Conservation (phyloP, 1,140 invertebrate genomes). For the Chymomyza costata region DNA sequence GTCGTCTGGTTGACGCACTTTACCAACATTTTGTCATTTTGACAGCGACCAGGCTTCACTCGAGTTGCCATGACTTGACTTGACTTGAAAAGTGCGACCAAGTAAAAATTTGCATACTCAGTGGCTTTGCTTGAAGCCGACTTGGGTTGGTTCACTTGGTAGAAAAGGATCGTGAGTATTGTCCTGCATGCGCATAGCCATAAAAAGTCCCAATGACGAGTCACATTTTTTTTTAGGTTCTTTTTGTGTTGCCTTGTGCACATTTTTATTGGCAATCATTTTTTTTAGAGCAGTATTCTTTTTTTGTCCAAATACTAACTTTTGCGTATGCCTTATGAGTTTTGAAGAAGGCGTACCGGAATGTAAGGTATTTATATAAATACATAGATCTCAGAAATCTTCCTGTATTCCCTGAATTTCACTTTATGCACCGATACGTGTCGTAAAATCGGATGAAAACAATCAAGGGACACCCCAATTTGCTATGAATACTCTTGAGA, state of each 20-base stretch:
- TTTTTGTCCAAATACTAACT: no score
- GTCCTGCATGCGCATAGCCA: slow-evolving; percentile 44
- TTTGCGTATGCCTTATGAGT: no score
- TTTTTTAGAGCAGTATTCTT: no score
- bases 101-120: slow-evolving; percentile 66
- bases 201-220: slow-evolving; percentile 60
- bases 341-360: no score
- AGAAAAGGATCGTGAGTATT: slow-evolving; percentile 1
- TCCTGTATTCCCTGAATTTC: no score
- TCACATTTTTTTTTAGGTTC: slow-evolving; percentile 27
- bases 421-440: no score
- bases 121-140: slow-evolving; percentile 27
- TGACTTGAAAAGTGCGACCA: slow-evolving; percentile 46
- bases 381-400: no score
- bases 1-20: slow-evolving; percentile 27
- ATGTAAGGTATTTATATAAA: no score
- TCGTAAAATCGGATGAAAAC: no score
- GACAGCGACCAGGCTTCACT: slow-evolving; percentile 46
- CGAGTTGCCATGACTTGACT: slow-evolving; percentile 5
- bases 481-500: no score
- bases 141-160: neutral
- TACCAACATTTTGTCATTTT: slow-evolving; percentile 70
- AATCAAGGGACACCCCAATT: no score
- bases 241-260: slow-evolving; percentile 9
- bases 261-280: no score